phyloP scores from a whole-genome alignment of 2,888 invertebrate species.

The Operophtera brumata region DNA sequence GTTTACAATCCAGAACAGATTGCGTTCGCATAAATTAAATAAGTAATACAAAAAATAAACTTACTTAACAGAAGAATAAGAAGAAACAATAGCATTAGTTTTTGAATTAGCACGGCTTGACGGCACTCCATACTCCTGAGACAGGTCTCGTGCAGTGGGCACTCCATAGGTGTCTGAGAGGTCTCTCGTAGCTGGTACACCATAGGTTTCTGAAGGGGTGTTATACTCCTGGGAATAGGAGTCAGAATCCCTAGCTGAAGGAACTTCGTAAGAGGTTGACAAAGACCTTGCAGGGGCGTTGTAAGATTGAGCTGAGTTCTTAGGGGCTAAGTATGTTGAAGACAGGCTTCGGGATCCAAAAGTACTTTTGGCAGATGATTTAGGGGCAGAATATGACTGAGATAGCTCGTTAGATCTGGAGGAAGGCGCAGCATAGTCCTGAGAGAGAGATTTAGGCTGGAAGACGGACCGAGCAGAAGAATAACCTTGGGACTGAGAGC shows the following conservation, averaged over 20 bases:
- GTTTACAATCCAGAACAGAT: too few species aligned
- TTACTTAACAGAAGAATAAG: constrained; percentile 56
- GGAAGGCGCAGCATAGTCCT: constrained; percentile 6
- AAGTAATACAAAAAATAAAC: background rate
- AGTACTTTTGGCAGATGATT: constrained; percentile 1
- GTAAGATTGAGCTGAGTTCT: constrained; percentile 21
- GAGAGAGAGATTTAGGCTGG: background rate
- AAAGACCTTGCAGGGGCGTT: constrained; percentile 11
- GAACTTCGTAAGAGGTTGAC: constrained; percentile 6
- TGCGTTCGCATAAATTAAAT: too few species aligned
- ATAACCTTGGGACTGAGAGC: constrained; percentile 3
- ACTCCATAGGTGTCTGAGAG: constrained; percentile 67
- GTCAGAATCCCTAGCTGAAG: constrained; percentile 40
- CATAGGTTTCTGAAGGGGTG: constrained; percentile 44
- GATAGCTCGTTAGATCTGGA: constrained; percentile 16
- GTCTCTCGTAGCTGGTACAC: constrained; percentile 44
- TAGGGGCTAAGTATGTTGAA: background rate
- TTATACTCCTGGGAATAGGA: constrained; percentile 43
- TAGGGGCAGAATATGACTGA: constrained; percentile 7
- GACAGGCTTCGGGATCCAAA: constrained; percentile 6
- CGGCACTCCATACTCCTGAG: constrained; percentile 76
- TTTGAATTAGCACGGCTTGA: constrained; percentile 49
- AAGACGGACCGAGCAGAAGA: constrained; percentile 11
- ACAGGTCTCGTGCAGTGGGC: constrained; percentile 45
- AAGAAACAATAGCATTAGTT: constrained; percentile 50